Evolutionary conservation across 1,140 invertebrate genomes (phyloP).

Genomic region (Drosophila yakuba): DNA sequence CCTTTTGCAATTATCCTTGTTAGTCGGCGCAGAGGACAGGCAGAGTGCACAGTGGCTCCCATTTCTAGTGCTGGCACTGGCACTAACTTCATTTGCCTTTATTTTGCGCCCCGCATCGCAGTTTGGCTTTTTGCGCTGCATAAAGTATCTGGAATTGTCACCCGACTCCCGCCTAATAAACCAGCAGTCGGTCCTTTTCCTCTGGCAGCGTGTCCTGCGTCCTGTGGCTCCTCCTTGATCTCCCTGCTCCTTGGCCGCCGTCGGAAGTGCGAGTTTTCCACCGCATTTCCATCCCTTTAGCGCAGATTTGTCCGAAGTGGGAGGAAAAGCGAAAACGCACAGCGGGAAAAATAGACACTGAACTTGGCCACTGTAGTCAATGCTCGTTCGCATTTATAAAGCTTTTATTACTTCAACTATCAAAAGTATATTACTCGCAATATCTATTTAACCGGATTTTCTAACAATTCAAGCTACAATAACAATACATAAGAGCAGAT

Average conservation of each 20-base stretch:
- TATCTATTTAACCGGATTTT: no score
- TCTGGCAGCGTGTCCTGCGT: background rate
- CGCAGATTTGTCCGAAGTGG: background rate
- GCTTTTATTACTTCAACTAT: no score
- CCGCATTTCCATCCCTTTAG: constrained; percentile 5
- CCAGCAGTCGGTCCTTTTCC: constrained; percentile 27
- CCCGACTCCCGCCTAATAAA: constrained; percentile 35
- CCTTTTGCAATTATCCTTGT: constrained; percentile 81
- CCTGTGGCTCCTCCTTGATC: constrained; percentile 35
- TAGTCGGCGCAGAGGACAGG: constrained; percentile 62
- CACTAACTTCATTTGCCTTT: constrained; percentile 25
- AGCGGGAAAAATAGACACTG: constrained; percentile 1
- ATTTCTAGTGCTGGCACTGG: background rate
- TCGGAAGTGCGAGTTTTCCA: constrained; percentile 12
- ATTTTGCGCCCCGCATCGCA: background rate
- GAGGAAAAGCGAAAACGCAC: background rate
- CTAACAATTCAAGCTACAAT: no score
- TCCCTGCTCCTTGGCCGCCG: background rate
- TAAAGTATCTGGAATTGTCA: constrained; percentile 13
- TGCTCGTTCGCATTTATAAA: no score
- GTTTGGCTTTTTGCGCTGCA: constrained; percentile 3
- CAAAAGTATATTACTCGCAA: no score
- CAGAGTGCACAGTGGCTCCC: constrained; percentile 40
- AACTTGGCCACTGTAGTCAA: background rate
- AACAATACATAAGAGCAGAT: no score